These are phyloP conservation scores for Microctenopoma stevenorrisi DNA, from an alignment of 2,797 vertebrate genomes.

Conservation along the genomic window DNA sequence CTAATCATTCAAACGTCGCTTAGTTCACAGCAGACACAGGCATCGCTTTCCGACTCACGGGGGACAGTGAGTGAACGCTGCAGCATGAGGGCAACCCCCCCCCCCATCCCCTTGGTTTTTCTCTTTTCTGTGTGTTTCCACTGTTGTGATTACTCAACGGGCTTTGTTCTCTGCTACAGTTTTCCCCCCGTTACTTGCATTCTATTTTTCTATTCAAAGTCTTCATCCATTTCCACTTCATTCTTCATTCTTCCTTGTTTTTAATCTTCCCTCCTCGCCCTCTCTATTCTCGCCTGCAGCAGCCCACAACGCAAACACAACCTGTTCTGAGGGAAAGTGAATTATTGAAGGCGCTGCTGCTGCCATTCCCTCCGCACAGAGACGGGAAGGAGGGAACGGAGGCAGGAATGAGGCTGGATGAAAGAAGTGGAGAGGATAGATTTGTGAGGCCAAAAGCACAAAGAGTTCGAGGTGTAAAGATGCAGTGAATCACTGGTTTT, in stretches of 20 bases:
- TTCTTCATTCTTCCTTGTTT: slow-evolving; percentile 73
- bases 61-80: slow-evolving; percentile 2
- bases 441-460: slow-evolving; percentile 48
- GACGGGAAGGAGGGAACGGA: slow-evolving; percentile 61
- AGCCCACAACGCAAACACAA: slow-evolving; percentile 82
- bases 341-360: slow-evolving; percentile 79
- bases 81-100: slow-evolving; percentile 12
- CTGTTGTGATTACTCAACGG: slow-evolving; percentile 55
- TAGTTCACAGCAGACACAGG: background rate
- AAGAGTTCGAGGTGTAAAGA: slow-evolving; percentile 37
- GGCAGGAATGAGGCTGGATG: slow-evolving; percentile 47
- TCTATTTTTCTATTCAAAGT: slow-evolving; percentile 61
- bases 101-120: slow-evolving; percentile 15
- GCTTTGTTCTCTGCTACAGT: slow-evolving; percentile 27
- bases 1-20: background rate
- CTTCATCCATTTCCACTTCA: slow-evolving; percentile 72
- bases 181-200: slow-evolving; percentile 28
- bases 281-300: slow-evolving; percentile 77
- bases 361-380: slow-evolving; percentile 70
- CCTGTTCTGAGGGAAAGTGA: slow-evolving; percentile 81
- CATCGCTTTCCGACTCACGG: slow-evolving; percentile 19
- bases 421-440: slow-evolving; percentile 61
- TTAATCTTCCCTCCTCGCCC: slow-evolving; percentile 74
- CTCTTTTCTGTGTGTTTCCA: background rate
- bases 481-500: slow-evolving; percentile 46